These are phyloP conservation scores for Danionella dracula DNA, from an alignment of 2,797 vertebrate species.

Conservation along the genomic window DNA sequence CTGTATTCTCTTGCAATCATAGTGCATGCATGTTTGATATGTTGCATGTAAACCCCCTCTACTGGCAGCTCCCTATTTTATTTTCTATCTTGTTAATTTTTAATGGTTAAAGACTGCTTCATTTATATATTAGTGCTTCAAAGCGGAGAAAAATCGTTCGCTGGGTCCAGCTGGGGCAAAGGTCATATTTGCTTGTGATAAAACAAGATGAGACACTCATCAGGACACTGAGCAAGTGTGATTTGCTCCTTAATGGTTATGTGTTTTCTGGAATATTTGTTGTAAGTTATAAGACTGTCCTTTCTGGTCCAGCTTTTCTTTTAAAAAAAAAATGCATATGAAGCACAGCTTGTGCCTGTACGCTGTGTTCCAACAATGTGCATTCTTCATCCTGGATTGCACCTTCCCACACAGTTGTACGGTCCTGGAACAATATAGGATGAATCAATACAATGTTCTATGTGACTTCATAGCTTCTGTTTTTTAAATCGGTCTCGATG, in stretches of 20 bases:
- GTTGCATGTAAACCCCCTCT: slow-evolving; percentile 28
- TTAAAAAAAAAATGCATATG: slow-evolving; percentile 1
- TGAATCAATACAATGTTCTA: slow-evolving; percentile 25
- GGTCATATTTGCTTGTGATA: slow-evolving; percentile 34
- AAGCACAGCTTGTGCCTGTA: slow-evolving; percentile 12
- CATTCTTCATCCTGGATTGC: slow-evolving; percentile 3
- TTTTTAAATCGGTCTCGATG: slow-evolving; percentile 23
- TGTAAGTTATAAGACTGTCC: too few relatives aligned
- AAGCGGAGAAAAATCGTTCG: neutral
- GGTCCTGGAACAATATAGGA: slow-evolving; percentile 9
- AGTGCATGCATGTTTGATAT: slow-evolving; percentile 12
- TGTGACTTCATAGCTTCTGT: slow-evolving; percentile 7
- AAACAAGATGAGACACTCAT: slow-evolving; percentile 24
- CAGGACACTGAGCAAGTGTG: neutral
- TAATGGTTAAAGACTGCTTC: neutral
- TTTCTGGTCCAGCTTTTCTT: too few relatives aligned
- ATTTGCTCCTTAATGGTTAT: neutral
- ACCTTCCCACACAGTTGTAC: slow-evolving; percentile 10
- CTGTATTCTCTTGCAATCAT: neutral
- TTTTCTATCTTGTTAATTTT: neutral
- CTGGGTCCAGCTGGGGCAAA: slow-evolving; percentile 11
- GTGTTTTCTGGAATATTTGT: neutral
- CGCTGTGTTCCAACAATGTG: slow-evolving; percentile 6
- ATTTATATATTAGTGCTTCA: neutral
- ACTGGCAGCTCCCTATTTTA: slow-evolving; percentile 12